Conservation (phyloP, 2,888 invertebrate species). For the Copidosoma aretas region DNA sequence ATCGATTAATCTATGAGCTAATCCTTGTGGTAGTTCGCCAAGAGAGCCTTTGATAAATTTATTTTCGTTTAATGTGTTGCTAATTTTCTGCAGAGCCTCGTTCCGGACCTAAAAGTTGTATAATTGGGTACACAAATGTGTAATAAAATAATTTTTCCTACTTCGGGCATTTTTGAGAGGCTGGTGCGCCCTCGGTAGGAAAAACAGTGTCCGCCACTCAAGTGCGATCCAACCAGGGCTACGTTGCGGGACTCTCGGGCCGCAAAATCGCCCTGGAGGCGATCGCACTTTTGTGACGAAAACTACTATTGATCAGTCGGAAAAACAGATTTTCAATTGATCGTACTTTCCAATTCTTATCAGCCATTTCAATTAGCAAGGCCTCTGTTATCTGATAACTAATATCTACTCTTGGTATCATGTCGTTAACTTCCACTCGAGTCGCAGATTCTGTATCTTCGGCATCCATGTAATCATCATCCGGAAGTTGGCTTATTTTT, state of each 20-base stretch:
- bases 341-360: constrained; percentile 90
- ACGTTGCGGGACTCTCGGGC: too few species aligned
- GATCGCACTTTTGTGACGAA: too few species aligned
- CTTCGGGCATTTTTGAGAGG: too few species aligned
- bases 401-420: constrained; percentile 80
- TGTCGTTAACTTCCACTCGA: constrained; percentile 67
- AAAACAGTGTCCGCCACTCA: too few species aligned
- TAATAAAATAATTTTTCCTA: not conserved
- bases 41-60: constrained; percentile 83
- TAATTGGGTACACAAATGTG: constrained; percentile 3
- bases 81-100: constrained; percentile 69
- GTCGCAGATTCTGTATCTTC: constrained; percentile 64
- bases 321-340: not conserved
- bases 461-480: constrained; percentile 63
- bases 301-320: constrained; percentile 12
- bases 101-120: constrained; percentile 59
- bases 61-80: constrained; percentile 74
- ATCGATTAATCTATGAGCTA: constrained; percentile 81
- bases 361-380: constrained; percentile 79
- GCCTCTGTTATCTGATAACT: constrained; percentile 82
- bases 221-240: too few species aligned
- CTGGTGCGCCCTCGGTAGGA: too few species aligned
- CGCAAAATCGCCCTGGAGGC: too few species aligned
- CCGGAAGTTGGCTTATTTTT: constrained; percentile 60
- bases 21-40: constrained; percentile 82